Evolutionary conservation across 2,888 invertebrate species (phyloP).

Genomic region (Acronicta leporina): DNA sequence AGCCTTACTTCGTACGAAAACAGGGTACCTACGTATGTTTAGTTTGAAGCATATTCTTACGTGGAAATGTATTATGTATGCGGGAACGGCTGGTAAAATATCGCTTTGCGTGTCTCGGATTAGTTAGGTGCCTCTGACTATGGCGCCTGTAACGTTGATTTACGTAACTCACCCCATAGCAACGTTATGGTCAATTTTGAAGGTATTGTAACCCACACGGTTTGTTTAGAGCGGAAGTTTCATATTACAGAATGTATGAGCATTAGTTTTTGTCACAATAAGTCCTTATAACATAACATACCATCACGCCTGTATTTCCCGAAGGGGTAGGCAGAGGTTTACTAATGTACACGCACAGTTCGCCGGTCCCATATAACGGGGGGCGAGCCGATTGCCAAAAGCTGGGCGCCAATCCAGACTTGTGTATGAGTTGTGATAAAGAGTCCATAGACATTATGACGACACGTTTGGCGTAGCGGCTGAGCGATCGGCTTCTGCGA

Average conservation of each 20-base stretch:
- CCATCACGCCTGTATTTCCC: too few relatives aligned
- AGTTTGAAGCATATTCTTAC: constrained; percentile 63
- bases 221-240: constrained; percentile 24
- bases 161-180: constrained; percentile 50
- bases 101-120: constrained; percentile 77
- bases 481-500: too few relatives aligned
- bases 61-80: constrained; percentile 67
- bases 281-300: too few relatives aligned
- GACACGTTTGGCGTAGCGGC: too few relatives aligned
- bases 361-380: too few relatives aligned
- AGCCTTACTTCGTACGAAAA: constrained; percentile 55
- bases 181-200: constrained; percentile 31
- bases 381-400: too few relatives aligned
- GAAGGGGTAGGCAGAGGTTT: too few relatives aligned
- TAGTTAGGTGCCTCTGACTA: constrained; percentile 69
- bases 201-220: constrained; percentile 24
- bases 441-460: too few relatives aligned
- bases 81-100: constrained; percentile 73
- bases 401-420: too few relatives aligned
- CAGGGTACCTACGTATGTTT: constrained; percentile 52
- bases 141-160: constrained; percentile 59
- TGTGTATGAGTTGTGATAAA: too few relatives aligned
- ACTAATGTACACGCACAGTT: too few relatives aligned
- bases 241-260: neutral
- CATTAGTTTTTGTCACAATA: too few relatives aligned